Percentiles rank a stretch among this genome's conserved stretches.
These are phyloP conservation scores for Periophthalmus magnuspinnatus DNA, from an alignment of 2,797 vertebrate genomes.

Conservation along the genomic window DNA sequence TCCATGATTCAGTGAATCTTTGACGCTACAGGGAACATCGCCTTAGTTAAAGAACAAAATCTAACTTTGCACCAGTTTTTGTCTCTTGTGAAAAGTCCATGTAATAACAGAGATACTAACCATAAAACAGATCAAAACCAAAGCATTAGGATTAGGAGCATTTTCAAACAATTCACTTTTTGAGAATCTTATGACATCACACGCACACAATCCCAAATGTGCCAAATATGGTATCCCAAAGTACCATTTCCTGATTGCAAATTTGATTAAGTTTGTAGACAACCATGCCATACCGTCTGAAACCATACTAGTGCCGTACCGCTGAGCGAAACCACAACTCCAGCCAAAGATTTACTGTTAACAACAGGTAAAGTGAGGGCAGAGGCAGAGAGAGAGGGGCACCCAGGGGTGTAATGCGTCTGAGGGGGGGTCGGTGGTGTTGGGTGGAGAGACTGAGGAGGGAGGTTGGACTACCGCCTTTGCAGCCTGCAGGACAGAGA, in stretches of 20 bases:
- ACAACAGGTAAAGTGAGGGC: slow-evolving; percentile 36
- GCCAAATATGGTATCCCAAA: not conserved
- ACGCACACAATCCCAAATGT: not conserved
- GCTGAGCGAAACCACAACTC: slow-evolving; percentile 4
- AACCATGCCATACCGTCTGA: not conserved
- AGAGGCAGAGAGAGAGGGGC: slow-evolving; percentile 26
- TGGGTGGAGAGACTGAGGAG: slow-evolving; percentile 15
- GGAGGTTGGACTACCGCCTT: slow-evolving; percentile 60
- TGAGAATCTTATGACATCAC: not conserved
- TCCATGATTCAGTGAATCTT: not conserved
- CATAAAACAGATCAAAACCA: too few species aligned
- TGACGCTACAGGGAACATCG: not conserved
- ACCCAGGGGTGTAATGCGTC: slow-evolving; percentile 68
- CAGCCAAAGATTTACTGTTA: slow-evolving; percentile 46
- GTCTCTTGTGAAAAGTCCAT: too few species aligned
- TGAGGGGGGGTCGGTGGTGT: slow-evolving; percentile 12
- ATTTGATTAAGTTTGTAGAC: not conserved
- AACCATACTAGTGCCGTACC: too few species aligned
- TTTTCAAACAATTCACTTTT: not conserved
- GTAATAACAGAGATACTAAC: too few species aligned
- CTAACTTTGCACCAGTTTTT: too few species aligned
- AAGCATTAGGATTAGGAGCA: too few species aligned
- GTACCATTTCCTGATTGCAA: not conserved
- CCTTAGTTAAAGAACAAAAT: not conserved
- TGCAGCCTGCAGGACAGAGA: slow-evolving; percentile 62